Evolutionary conservation across 2,888 invertebrate genomes (phyloP).

Genomic region (Melanostoma mellinum): DNA sequence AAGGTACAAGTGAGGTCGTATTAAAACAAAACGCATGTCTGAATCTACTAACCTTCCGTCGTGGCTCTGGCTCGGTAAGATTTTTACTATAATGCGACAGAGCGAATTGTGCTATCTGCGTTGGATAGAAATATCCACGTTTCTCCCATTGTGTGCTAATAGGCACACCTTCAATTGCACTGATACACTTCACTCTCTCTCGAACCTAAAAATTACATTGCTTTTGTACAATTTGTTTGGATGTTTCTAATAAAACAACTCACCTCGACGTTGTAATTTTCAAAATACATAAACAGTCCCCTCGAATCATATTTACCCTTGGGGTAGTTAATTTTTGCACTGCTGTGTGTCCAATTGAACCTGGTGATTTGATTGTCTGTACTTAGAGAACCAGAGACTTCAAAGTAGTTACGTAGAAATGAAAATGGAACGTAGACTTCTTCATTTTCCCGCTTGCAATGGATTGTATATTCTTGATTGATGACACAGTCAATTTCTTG

Average conservation of each 20-base stretch:
- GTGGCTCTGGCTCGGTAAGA: slow-evolving; percentile 92
- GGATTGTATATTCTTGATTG: slow-evolving; percentile 92
- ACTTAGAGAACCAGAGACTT: slow-evolving; percentile 92
- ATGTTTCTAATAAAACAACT: slow-evolving; percentile 24
- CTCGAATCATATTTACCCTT: slow-evolving; percentile 93
- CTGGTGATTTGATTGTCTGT: slow-evolving; percentile 84
- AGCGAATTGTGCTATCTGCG: slow-evolving; percentile 99
- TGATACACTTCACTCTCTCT: slow-evolving; percentile 97
- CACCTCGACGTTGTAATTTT: slow-evolving; percentile 97
- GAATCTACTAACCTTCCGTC: slow-evolving; percentile 82
- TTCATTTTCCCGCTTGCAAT: slow-evolving; percentile 90
- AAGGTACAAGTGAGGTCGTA: neutral
- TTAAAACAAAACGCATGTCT: neutral
- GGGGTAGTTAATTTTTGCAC: slow-evolving; percentile 94
- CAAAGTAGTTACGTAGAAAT: slow-evolving; percentile 96
- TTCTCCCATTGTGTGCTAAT: slow-evolving; percentile 99
- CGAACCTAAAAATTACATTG: slow-evolving; percentile 83
- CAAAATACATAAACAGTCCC: slow-evolving; percentile 97
- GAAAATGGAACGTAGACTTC: slow-evolving; percentile 96
- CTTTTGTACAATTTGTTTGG: neutral
- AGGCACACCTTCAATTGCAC: slow-evolving; percentile 96
- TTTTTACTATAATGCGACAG: slow-evolving; percentile 98
- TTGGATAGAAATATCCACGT: slow-evolving; percentile 97
- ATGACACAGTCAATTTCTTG: slow-evolving; percentile 93
- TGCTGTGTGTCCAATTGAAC: slow-evolving; percentile 98